Evolutionary conservation across 2,888 invertebrate genomes (phyloP).

Genomic region (Tinea pellionella): DNA sequence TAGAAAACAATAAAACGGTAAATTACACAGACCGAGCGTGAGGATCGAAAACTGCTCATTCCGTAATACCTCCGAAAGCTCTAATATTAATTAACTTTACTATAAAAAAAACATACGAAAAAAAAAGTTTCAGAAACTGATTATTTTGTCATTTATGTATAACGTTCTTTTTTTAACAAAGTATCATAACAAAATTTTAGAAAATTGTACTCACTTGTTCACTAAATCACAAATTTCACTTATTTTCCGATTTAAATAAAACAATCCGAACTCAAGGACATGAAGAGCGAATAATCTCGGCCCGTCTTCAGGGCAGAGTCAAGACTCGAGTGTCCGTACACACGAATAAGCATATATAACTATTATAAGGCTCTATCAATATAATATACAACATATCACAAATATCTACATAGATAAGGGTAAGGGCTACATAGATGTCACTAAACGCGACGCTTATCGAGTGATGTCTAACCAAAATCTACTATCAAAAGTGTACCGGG

Average conservation of each 20-base stretch:
- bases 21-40: no score
- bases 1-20: neutral
- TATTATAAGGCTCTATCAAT: slow-evolving; percentile 8
- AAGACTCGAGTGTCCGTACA: slow-evolving; percentile 1
- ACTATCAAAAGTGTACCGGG: neutral
- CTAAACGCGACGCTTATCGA: neutral
- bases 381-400: neutral
- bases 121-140: no score
- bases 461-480: neutral
- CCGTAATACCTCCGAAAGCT: no score
- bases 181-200: no score
- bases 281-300: neutral
- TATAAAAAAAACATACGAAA: no score
- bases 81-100: no score
- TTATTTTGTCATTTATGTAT: no score
- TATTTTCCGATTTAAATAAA: neutral
- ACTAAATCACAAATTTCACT: neutral
- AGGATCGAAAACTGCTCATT: no score
- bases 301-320: neutral
- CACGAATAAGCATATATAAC: neutral
- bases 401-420: slow-evolving; percentile 10
- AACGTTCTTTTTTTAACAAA: no score
- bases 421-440: neutral
- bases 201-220: neutral
- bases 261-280: neutral